These are phyloP conservation scores for Pluvialis apricaria DNA, from an alignment of 2,113 vertebrate species.

Conservation along the genomic window DNA sequence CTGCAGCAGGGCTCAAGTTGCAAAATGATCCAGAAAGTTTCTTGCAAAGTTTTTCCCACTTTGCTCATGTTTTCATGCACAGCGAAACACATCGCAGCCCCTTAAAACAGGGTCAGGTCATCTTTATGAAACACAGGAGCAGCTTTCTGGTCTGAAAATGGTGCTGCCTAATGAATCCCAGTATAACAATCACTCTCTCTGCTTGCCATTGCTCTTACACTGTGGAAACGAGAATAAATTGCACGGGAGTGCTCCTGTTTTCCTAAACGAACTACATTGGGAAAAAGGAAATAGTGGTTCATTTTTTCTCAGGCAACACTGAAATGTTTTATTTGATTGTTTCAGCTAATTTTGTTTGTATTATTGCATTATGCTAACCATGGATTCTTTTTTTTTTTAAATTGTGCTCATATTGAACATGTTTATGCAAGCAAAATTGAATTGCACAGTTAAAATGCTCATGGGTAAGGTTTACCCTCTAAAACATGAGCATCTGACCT, in stretches of 20 bases:
- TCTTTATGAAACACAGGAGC: background rate
- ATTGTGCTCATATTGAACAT: accelerated
- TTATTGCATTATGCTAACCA: background rate
- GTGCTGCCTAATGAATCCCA: background rate
- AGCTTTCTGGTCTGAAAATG: background rate
- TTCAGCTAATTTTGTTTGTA: background rate
- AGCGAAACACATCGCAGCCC: background rate
- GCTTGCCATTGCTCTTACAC: background rate
- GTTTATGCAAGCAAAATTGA: background rate
- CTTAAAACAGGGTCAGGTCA: too few species aligned
- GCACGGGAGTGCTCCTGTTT: background rate
- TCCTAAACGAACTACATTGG: background rate
- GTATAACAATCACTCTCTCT: background rate
- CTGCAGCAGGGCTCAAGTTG: background rate
- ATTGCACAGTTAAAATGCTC: background rate
- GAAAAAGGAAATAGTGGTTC: background rate
- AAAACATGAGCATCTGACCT: background rate
- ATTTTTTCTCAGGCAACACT: background rate
- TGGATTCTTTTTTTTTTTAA: background rate
- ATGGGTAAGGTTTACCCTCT: background rate
- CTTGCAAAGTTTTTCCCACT: background rate
- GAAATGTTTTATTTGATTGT: background rate
- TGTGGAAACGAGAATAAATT: background rate
- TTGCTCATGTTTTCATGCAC: background rate
- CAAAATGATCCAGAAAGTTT: background rate